Base-by-base conservation (phyloP, 2,888 invertebrate species). In the Pocota personata region DNA sequence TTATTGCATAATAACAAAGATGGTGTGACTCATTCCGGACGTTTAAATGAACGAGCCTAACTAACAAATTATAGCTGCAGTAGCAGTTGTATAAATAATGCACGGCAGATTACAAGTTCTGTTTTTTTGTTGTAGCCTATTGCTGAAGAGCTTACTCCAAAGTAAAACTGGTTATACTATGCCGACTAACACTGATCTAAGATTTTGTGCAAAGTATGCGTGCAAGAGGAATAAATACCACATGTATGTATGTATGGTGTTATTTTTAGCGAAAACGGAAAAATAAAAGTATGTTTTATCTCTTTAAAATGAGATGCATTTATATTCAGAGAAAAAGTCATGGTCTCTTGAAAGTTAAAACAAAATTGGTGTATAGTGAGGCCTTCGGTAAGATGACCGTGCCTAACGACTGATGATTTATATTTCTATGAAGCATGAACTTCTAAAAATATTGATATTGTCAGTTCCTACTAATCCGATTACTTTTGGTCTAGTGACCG, bases 1-100 rank as follows among this genome's bases (percentile, higher is more conserved):
- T 76, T 66, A 57, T 66, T 76, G 55, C 66, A 35, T 57, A 66
- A 76, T 75, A 12, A 21, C n/a, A 46, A 30, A 32, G 55, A 55
- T 40, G 21, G n/a, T 40, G 16, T 40, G 40, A 40, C 16, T 52
- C 37, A 67, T 37, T 24, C 5, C 32, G n/a, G n/a, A 35, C 57
- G 35, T 12, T 52, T 16, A n/a, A 27, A 24, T 14, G 14, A 14
- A 24, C 24, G 7, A n/a, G 1, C 1, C 37, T 5, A 16, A 10
- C 16, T 19, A 60, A 12, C 32, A 32, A 21, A 3, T 58, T n/a
- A 8, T 12, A 57, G 35, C 12, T 30, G 7, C 6, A 30, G 8
- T 30, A 14, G 16, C 14, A 27, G 57, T 4, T 57, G 7, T 10
- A 1, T 8, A 32, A 57, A 4, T 8, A 57, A 16, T 19, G 32